These are phyloP conservation scores for Drosophila peninsularis DNA, from an alignment of 2,888 invertebrate species.

Conservation along the genomic window DNA sequence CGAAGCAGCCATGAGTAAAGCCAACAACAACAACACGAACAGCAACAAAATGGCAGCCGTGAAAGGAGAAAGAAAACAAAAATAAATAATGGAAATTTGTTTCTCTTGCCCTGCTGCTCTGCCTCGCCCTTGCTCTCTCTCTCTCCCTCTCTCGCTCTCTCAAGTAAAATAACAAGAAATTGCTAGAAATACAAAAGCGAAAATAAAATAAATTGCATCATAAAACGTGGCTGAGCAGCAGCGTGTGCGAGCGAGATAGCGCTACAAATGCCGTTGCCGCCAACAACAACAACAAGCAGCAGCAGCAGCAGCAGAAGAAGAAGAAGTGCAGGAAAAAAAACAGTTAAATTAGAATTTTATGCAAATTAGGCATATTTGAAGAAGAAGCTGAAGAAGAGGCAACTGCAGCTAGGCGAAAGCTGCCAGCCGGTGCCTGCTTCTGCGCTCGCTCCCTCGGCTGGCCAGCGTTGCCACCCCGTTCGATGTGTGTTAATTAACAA, in stretches of 20 bases:
- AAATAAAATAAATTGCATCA: conserved; percentile 80
- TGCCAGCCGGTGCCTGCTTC: conserved; percentile 2
- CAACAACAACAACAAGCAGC: conserved; percentile 16
- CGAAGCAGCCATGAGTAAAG: conserved; percentile 62
- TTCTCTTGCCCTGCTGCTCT: conserved; percentile 53
- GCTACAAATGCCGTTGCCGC: conserved; percentile 31
- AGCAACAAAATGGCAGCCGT: conserved; percentile 55
- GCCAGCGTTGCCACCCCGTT: conserved; percentile 8
- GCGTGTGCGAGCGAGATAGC: conserved; percentile 23
- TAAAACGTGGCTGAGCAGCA: conserved; percentile 51
- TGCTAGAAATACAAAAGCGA: conserved; percentile 68
- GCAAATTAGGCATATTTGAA: conserved; percentile 74
- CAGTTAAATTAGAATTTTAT: conserved; percentile 83
- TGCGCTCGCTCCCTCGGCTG: too few relatives aligned
- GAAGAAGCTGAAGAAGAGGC: neutral
- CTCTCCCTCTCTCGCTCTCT: conserved; percentile 20
- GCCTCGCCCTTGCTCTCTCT: conserved; percentile 20
- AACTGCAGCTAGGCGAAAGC: conserved; percentile 23
- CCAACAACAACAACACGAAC: conserved; percentile 46
- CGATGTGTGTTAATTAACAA: conserved; percentile 33
- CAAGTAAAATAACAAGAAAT: conserved; percentile 76
- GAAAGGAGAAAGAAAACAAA: conserved; percentile 53
- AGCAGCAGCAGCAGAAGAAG: conserved; percentile 26
- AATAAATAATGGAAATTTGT: conserved; percentile 80
- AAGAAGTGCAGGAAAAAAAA: conserved; percentile 23